Conservation (phyloP, 1,140 invertebrate genomes). For the Orius insidiosus region DNA sequence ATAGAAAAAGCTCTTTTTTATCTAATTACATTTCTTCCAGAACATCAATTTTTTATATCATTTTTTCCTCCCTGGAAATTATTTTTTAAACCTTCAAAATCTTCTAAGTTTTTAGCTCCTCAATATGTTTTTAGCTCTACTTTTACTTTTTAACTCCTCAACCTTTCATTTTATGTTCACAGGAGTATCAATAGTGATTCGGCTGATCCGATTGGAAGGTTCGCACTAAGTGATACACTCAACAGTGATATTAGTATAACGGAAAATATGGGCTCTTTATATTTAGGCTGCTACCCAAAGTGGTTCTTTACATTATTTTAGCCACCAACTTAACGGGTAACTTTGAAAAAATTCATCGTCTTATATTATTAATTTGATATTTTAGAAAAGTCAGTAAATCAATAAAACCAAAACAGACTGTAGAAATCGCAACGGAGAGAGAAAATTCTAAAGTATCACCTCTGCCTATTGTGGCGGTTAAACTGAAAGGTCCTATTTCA, state of each 20-base stretch:
- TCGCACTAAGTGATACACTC: conserved; percentile 16
- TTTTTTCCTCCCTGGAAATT: no score
- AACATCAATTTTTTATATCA: no score
- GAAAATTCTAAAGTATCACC: background rate
- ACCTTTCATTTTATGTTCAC: conserved; percentile 1
- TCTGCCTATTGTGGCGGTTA: conserved; percentile 4
- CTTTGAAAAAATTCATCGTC: background rate
- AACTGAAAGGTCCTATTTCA: conserved; percentile 3
- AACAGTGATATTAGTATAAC: conserved; percentile 1
- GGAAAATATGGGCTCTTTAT: conserved; percentile 7
- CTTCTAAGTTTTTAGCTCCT: background rate
- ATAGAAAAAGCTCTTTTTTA: no score
- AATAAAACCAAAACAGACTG: conserved; percentile 6
- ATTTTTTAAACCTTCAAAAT: no score
- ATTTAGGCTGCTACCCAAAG: conserved; percentile 47
- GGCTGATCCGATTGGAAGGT: conserved; percentile 26
- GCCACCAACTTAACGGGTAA: conserved; percentile 48
- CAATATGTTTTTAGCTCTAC: background rate
- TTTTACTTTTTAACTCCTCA: background rate
- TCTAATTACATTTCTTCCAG: no score
- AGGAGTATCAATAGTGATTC: conserved; percentile 24
- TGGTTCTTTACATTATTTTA: conserved; percentile 59
- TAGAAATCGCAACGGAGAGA: conserved; percentile 11
- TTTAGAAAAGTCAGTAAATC: conserved; percentile 10
- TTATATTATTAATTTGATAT: background rate